phyloP scores from a whole-genome alignment of 2,113 vertebrate genomes.

The Callipepla californica region DNA sequence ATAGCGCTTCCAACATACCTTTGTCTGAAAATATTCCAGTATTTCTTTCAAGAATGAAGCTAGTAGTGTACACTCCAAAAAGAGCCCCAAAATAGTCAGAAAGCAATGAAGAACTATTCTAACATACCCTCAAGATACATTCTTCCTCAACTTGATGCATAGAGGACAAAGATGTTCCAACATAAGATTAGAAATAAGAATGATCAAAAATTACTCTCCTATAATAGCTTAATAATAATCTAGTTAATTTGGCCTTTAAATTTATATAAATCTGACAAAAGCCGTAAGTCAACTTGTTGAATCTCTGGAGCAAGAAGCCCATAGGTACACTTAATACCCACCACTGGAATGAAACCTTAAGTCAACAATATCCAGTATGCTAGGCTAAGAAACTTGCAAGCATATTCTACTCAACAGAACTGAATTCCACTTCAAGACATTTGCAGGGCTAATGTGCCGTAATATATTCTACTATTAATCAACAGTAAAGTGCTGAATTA shows the following conservation, averaged over 20 bases:
- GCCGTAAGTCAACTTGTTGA: background rate
- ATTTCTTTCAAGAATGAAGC: background rate
- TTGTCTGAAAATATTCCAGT: conserved; percentile 50
- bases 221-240: background rate
- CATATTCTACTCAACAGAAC: conserved; percentile 58
- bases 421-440: conserved; percentile 88
- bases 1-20: background rate
- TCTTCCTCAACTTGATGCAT: conserved; percentile 9
- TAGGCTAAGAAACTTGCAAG: conserved; percentile 56
- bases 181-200: background rate
- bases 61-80: conserved; percentile 7
- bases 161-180: background rate
- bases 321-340: conserved; percentile 1
- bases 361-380: conserved; percentile 33
- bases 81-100: background rate
- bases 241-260: conserved; percentile 7
- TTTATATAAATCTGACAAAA: background rate
- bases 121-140: background rate
- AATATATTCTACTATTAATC: conserved; percentile 87
- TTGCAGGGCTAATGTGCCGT: conserved; percentile 87
- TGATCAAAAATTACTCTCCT: background rate
- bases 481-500: conserved; percentile 97
- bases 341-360: background rate
- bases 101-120: conserved; percentile 31
- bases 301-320: conserved; percentile 20